These are phyloP conservation scores for Myxocyprinus asiaticus DNA, from an alignment of 2,113 vertebrate genomes.

Conservation along the genomic window DNA sequence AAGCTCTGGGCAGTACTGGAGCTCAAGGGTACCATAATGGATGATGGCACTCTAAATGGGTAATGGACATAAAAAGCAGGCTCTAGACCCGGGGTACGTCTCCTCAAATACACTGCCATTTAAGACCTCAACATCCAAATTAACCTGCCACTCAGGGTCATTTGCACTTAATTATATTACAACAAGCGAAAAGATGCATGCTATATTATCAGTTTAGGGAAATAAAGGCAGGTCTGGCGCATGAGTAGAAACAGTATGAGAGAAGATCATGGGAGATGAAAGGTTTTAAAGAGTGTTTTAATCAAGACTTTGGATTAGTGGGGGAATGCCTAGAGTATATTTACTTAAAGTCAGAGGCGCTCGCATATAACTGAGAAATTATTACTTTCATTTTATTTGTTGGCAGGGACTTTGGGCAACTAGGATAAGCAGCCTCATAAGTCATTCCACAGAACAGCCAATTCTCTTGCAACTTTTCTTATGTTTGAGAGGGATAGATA, in stretches of 20 bases:
- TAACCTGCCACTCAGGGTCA: constrained; percentile 25
- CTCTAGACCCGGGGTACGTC: neutral
- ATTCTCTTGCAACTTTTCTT: too few species aligned
- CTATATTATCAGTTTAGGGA: constrained; percentile 1
- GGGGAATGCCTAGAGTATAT: constrained; percentile 49
- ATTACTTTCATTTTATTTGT: constrained; percentile 51
- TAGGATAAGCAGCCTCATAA: constrained; percentile 22
- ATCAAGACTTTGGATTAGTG: constrained; percentile 46
- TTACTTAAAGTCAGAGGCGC: constrained; percentile 58
- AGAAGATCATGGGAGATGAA: neutral
- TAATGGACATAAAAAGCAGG: constrained; percentile 37
- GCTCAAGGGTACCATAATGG: neutral
- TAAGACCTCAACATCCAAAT: neutral
- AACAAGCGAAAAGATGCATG: neutral
- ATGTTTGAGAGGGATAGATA: too few species aligned
- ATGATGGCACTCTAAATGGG: constrained; percentile 22
- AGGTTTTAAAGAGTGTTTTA: constrained; percentile 53
- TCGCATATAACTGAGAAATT: constrained; percentile 33
- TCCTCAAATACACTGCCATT: constrained; percentile 24
- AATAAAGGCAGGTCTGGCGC: constrained; percentile 33
- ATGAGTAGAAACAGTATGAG: neutral
- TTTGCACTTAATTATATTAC: constrained; percentile 9
- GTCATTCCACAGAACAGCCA: constrained; percentile 29
- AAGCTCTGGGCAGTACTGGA: neutral
- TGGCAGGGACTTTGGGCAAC: constrained; percentile 7